Base-by-base conservation (phyloP, 2,888 invertebrate species). In the Antheraea yamamai region DNA sequence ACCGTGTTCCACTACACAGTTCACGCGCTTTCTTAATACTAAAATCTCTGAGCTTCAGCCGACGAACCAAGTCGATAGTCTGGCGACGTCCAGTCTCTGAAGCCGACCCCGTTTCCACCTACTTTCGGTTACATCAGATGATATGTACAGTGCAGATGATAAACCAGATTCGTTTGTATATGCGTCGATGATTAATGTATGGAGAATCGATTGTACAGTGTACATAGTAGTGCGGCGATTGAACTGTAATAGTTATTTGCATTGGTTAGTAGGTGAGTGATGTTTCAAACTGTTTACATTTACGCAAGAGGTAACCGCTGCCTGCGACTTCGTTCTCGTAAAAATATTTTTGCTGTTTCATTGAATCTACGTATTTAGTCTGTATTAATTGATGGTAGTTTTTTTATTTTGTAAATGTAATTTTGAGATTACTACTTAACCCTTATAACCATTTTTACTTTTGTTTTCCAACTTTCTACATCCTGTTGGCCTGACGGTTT, bases 81-180 rank as follows among this genome's bases (percentile, higher is more conserved):
- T 70, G 87, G 87, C 87, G 87, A 78, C 87, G 83, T 79, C 82
- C 81, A 81, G 86, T 86, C 86, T 86, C 81, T 77, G 78, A 79
- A 77, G 78, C 77, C 84, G 85, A 85, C 85, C 86, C 82, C 83
- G 80, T 84, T 84, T 82, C 81, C 82, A 78, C 35, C 78, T 78
- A 76, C 70, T 70, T 70, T 70, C 70, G n/a, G n/a, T 70, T 39
- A 78, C 79, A 81, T 80, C 77, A 80, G 78, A 78, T 39, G 39
- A 70, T 39, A 70, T 70, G 39, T 39, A 70, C 75, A 73, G 77
- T 75, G 74, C 74, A 79, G 75, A 74, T 76, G 76, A 77, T 78
- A 78, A 73, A 76, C 77, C 75, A 75, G 76, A 75, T 81, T 78
- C 39, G 70, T 70, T 39, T 70, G n/a, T 70, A 70, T 39, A n/a